These are phyloP conservation scores for Apodemia zela DNA, from an alignment of 2,888 invertebrate genomes.

Conservation along the genomic window DNA sequence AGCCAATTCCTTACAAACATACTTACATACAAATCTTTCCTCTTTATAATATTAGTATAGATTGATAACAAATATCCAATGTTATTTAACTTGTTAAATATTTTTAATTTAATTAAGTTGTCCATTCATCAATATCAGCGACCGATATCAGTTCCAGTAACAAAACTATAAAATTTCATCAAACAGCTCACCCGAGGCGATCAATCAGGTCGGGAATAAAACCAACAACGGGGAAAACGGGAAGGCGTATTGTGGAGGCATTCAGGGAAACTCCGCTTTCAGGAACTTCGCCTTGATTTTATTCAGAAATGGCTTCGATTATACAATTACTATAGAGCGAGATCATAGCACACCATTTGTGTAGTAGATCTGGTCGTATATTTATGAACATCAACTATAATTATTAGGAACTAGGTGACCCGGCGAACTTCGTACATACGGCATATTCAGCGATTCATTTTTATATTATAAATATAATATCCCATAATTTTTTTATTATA, in stretches of 20 bases:
- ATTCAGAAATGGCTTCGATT: conserved; percentile 12
- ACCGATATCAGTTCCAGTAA: conserved; percentile 23
- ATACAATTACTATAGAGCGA: not conserved
- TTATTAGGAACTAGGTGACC: too few species aligned
- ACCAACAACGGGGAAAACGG: conserved; percentile 20
- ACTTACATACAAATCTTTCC: too few species aligned
- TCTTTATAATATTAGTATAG: too few species aligned
- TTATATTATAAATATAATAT: too few species aligned
- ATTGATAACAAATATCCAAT: too few species aligned
- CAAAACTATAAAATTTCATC: conserved; percentile 27
- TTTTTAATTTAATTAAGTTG: not conserved
- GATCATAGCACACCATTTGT: conserved; percentile 6
- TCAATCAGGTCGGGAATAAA: conserved; percentile 26
- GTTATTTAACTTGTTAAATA: too few species aligned
- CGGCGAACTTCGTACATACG: too few species aligned
- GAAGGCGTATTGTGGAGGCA: conserved; percentile 26
- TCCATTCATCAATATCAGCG: not conserved
- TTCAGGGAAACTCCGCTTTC: conserved; percentile 24
- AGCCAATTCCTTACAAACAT: too few species aligned
- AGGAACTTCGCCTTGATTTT: conserved; percentile 21
- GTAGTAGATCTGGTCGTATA: too few species aligned
- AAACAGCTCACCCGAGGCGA: conserved; percentile 26
- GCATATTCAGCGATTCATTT: too few species aligned
- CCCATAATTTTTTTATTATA: too few species aligned
- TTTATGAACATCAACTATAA: too few species aligned